Conservation (phyloP, 2,888 invertebrate species). For the Leucophora obtusa region DNA sequence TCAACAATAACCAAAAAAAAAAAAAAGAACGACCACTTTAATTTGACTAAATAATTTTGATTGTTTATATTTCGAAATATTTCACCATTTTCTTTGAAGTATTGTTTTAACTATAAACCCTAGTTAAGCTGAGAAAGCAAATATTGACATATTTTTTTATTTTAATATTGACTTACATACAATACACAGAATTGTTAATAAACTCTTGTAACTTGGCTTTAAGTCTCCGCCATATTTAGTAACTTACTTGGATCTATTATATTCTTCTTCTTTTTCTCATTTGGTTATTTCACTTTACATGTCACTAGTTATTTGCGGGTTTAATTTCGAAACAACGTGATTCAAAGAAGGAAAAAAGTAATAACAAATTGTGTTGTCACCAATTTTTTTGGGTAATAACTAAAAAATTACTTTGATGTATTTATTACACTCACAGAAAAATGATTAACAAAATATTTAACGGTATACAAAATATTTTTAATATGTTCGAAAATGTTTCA, state of each 20-base stretch:
- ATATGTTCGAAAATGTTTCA: no score
- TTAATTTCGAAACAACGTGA: not conserved
- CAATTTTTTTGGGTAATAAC: not conserved
- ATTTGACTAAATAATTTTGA: not conserved
- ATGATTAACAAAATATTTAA: no score
- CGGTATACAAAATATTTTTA: no score
- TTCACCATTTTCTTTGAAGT: slow-evolving; percentile 3
- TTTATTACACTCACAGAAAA: not conserved
- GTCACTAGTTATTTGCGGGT: not conserved
- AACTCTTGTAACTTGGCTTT: not conserved
- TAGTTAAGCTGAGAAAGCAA: slow-evolving; percentile 28
- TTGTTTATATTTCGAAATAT: slow-evolving; percentile 11
- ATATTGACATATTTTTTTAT: not conserved
- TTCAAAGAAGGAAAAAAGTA: not conserved
- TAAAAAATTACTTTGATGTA: not conserved
- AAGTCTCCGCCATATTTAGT: slow-evolving; percentile 1
- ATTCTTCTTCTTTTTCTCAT: slow-evolving; percentile 4
- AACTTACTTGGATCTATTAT: slow-evolving; percentile 7
- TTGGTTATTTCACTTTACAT: not conserved
- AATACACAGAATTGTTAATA: not conserved
- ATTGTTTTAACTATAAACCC: slow-evolving; percentile 5
- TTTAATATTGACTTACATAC: not conserved
- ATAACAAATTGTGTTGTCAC: slow-evolving; percentile 6
- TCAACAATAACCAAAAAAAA: not conserved
- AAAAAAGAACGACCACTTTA: slow-evolving; percentile 1